phyloP scores from a whole-genome alignment of 2,888 invertebrate species.

The Abrostola tripartita region DNA sequence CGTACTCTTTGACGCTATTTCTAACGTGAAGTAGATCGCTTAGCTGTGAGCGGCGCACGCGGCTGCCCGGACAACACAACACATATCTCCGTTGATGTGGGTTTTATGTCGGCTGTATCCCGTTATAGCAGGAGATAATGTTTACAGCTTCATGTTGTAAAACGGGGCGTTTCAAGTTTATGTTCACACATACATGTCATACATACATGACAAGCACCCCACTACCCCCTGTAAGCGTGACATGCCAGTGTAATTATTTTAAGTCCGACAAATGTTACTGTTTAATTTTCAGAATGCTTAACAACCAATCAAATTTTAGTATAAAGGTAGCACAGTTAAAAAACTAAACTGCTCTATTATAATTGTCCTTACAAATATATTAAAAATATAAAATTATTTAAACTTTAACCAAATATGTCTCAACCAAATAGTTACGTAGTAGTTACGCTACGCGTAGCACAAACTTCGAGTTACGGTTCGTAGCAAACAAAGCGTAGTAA shows the following conservation, averaged over 20 bases:
- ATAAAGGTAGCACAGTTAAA: too few species aligned
- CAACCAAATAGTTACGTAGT: constrained; percentile 1
- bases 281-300: too few species aligned
- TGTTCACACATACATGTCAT: neutral
- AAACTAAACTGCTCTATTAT: too few species aligned
- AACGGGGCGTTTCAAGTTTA: constrained; percentile 15
- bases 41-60: neutral
- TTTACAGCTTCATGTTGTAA: constrained; percentile 16
- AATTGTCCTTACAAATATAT: too few species aligned
- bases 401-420: neutral
- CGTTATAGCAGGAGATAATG: constrained; percentile 17
- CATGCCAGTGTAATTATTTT: neutral
- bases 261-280: too few species aligned
- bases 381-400: neutral
- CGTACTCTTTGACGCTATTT: too few species aligned
- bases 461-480: constrained; percentile 32
- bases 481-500: constrained; percentile 13
- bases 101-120: constrained; percentile 1
- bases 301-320: too few species aligned
- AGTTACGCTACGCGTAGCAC: constrained; percentile 19
- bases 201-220: neutral
- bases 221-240: neutral
- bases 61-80: constrained; percentile 4
- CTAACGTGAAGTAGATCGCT: too few species aligned
- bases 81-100: constrained; percentile 1